phyloP scores from a whole-genome alignment of 1,140 invertebrate species.

The Cryptotermes secundus region DNA sequence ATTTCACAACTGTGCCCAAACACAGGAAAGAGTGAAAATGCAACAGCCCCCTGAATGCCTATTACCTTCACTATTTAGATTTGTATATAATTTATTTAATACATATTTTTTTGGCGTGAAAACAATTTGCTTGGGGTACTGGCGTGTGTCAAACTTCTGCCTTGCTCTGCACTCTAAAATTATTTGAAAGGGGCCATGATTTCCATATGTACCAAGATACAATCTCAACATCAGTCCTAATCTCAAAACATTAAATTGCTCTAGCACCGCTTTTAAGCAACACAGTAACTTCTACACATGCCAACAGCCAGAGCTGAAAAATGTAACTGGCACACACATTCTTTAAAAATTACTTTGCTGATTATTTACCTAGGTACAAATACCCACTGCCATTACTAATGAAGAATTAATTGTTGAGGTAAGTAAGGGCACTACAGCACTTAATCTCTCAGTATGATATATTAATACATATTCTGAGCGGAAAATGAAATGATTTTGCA shows the following conservation, averaged over 20 bases:
- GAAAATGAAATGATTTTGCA: background rate
- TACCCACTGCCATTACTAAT: too few relatives aligned
- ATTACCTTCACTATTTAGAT: slow-evolving; percentile 25
- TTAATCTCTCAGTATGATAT: too few relatives aligned
- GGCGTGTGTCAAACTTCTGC: background rate
- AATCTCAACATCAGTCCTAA: background rate
- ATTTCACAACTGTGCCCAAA: background rate
- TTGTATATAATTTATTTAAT: background rate
- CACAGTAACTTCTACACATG: background rate
- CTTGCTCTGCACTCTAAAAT: background rate
- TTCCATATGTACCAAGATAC: slow-evolving; percentile 14
- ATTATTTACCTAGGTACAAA: too few relatives aligned
- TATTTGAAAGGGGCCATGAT: background rate
- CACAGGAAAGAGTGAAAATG: slow-evolving; percentile 23
- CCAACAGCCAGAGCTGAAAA: background rate
- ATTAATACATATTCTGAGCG: too few relatives aligned
- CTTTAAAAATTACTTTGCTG: too few relatives aligned
- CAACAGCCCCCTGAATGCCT: slow-evolving; percentile 33
- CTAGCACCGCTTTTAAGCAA: background rate
- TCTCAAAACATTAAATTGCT: background rate
- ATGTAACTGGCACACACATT: too few relatives aligned
- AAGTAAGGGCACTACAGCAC: too few relatives aligned
- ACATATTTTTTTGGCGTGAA: background rate
- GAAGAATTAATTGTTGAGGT: too few relatives aligned
- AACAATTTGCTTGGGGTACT: slow-evolving; percentile 31